Conservation (phyloP, 2,113 vertebrate species). For the Datnioides undecimradiatus region DNA sequence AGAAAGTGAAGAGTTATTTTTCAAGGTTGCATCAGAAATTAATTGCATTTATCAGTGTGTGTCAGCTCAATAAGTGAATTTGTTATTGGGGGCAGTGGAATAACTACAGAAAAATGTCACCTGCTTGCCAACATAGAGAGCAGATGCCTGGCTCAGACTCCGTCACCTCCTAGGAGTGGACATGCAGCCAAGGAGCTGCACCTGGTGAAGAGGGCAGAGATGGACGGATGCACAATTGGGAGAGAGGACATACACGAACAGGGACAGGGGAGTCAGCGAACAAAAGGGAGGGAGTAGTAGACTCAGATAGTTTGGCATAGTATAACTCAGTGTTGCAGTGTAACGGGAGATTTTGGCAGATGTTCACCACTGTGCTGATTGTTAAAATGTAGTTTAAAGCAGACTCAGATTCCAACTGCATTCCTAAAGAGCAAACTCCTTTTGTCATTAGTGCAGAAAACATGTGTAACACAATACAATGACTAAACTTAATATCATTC, state of each 20-base stretch:
- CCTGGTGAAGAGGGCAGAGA: slow-evolving; percentile 8
- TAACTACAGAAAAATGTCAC: slow-evolving; percentile 41
- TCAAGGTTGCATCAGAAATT: slow-evolving; percentile 51
- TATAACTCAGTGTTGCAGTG: neutral
- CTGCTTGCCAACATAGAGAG: slow-evolving; percentile 22
- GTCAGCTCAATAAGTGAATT: slow-evolving; percentile 24
- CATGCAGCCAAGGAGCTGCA: slow-evolving; percentile 10
- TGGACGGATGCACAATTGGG: neutral
- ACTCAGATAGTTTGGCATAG: neutral
- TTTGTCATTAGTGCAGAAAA: slow-evolving; percentile 28
- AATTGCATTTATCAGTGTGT: slow-evolving; percentile 59
- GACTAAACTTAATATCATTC: slow-evolving; percentile 10
- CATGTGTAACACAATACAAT: neutral
- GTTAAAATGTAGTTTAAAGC: neutral
- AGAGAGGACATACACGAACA: neutral
- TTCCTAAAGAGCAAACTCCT: slow-evolving; percentile 10
- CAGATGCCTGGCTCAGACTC: slow-evolving; percentile 19
- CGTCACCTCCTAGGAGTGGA: slow-evolving; percentile 39
- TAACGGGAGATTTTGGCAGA: no score
- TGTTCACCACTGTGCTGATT: neutral
- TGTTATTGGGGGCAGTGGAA: slow-evolving; percentile 12
- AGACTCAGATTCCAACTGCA: neutral
- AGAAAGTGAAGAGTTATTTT: slow-evolving; percentile 56
- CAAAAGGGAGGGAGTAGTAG: neutral
- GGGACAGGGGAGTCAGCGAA: neutral